Evolutionary conservation across 2,797 vertebrate species (phyloP).

Genomic region (Decapterus maruadsi): DNA sequence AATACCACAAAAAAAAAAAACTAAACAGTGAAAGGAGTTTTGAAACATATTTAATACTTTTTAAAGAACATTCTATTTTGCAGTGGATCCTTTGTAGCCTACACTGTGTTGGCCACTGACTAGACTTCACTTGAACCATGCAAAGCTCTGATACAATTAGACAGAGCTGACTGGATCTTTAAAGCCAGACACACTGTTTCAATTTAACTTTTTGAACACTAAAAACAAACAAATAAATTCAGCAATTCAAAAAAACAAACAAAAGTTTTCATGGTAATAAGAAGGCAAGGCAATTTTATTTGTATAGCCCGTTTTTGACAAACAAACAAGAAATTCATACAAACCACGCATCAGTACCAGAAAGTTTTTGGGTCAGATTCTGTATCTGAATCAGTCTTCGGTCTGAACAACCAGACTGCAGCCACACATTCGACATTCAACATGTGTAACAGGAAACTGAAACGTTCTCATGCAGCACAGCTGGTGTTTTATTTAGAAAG

Average conservation of each 20-base stretch:
- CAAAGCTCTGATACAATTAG: not conserved
- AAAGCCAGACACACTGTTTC: not conserved
- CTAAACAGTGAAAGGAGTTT: too few relatives aligned
- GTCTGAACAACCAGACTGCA: not conserved
- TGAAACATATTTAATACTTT: too few relatives aligned
- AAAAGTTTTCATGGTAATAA: not conserved
- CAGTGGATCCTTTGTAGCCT: too few relatives aligned
- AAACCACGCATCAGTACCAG: too few relatives aligned
- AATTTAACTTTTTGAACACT: not conserved
- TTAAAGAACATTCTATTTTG: too few relatives aligned
- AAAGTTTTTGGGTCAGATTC: not conserved
- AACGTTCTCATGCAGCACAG: not conserved
- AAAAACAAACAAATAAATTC: too few relatives aligned
- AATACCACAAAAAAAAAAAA: too few relatives aligned
- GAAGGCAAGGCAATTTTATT: too few relatives aligned
- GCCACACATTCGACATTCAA: not conserved
- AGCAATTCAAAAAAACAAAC: not conserved
- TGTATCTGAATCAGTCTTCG: not conserved
- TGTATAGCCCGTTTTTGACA: too few relatives aligned
- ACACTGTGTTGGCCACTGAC: too few relatives aligned
- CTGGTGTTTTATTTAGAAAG: constrained; percentile 14
- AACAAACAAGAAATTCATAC: too few relatives aligned
- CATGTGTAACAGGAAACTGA: not conserved
- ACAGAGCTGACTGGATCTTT: not conserved
- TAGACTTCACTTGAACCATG: not conserved